These are phyloP conservation scores for Coracopsis vasa DNA, from an alignment of 2,113 vertebrate genomes.

Conservation along the genomic window DNA sequence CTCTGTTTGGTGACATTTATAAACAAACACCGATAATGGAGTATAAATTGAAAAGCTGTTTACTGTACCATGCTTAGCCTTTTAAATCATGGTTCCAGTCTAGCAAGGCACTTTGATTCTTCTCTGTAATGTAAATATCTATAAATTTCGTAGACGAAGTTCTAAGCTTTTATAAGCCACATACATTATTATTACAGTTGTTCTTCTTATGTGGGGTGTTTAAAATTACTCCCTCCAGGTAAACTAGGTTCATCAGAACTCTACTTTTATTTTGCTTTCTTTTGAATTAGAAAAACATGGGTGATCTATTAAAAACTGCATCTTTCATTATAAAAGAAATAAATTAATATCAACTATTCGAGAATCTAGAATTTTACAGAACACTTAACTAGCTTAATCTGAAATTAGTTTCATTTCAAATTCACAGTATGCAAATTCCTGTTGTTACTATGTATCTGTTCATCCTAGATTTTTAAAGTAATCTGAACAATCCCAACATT, in stretches of 20 bases:
- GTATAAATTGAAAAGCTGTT: slow-evolving; percentile 29
- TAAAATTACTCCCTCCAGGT: background rate
- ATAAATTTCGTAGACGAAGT: background rate
- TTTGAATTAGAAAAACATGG: background rate
- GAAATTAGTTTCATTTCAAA: background rate
- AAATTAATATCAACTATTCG: background rate
- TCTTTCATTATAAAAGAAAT: background rate
- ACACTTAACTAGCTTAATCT: background rate
- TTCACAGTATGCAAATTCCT: background rate
- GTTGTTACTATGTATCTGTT: background rate
- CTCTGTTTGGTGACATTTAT: slow-evolving; percentile 12
- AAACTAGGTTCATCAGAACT: background rate
- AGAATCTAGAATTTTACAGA: background rate
- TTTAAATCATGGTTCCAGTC: slow-evolving; percentile 16
- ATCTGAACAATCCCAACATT: background rate
- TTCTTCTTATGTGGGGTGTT: background rate
- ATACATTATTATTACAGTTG: background rate
- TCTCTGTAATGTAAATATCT: slow-evolving; percentile 8
- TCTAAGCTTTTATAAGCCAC: background rate
- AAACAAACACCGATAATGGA: slow-evolving; percentile 35
- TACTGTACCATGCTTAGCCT: background rate
- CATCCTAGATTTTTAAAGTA: background rate
- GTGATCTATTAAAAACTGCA: background rate
- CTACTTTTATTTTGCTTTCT: background rate
- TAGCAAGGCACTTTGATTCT: slow-evolving; percentile 24